A percentile compares a stretch with the other conserved stretches of the same genome.
These are phyloP conservation scores for Taenioides sp. DNA, from an alignment of 2,797 vertebrate genomes.

Conservation along the genomic window DNA sequence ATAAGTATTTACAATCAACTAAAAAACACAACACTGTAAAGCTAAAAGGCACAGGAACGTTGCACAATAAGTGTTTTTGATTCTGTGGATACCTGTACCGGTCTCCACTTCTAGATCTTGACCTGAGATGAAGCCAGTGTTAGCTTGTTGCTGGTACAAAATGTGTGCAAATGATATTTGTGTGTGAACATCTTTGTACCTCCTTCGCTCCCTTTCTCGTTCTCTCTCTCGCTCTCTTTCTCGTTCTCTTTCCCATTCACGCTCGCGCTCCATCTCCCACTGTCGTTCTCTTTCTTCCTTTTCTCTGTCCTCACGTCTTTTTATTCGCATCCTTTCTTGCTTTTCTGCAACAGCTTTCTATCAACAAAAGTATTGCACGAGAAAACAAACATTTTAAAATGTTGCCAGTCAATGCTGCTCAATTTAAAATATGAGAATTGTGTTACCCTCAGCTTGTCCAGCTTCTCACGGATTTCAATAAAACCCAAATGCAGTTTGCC, in stretches of 20 bases:
- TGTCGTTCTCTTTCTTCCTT: slow-evolving; percentile 68
- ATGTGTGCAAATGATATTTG: neutral
- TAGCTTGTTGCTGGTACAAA: neutral
- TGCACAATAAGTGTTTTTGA: no score
- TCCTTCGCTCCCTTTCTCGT: slow-evolving; percentile 70
- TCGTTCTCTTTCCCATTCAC: slow-evolving; percentile 81
- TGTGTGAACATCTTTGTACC: slow-evolving; percentile 50
- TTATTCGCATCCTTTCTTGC: slow-evolving; percentile 90
- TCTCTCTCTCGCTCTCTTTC: slow-evolving; percentile 73
- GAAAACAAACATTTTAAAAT: neutral
- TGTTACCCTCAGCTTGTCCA: slow-evolving; percentile 90
- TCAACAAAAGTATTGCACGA: neutral
- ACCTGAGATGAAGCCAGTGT: slow-evolving; percentile 48
- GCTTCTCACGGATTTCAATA: slow-evolving; percentile 97
- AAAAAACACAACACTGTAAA: no score
- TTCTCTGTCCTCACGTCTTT: slow-evolving; percentile 88
- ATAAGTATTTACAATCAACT: no score
- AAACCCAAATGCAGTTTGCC: slow-evolving; percentile 98
- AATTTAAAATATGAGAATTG: neutral
- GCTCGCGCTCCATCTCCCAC: slow-evolving; percentile 83
- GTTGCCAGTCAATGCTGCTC: neutral
- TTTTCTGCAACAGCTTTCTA: slow-evolving; percentile 96
- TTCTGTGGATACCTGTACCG: slow-evolving; percentile 81
- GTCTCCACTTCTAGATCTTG: slow-evolving; percentile 80
- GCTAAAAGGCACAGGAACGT: no score